A percentile compares a stretch with the other conserved stretches of the same genome.
phyloP scores from a whole-genome alignment of 2,797 vertebrate species.

The Cynopterus sphinx region DNA sequence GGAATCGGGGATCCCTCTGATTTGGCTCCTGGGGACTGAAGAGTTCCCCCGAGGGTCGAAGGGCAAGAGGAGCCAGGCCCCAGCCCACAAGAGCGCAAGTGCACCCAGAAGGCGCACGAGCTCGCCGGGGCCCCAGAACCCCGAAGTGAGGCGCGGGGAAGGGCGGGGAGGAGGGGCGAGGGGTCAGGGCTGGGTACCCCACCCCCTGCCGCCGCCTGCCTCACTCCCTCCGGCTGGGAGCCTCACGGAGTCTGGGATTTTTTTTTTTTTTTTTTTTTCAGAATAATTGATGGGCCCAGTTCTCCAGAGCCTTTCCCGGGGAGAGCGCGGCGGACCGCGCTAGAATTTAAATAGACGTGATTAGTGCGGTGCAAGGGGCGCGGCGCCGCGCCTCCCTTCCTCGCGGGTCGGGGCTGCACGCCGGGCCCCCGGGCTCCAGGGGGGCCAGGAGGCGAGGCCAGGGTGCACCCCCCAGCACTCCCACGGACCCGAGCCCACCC shows the following conservation, averaged over 20 bases:
- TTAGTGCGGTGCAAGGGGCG: conserved; percentile 78
- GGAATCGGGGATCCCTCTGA: neutral
- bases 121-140: neutral
- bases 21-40: neutral
- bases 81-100: neutral
- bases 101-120: neutral
- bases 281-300: conserved; percentile 82
- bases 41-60: neutral
- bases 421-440: neutral
- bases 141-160: neutral
- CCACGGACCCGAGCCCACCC: neutral
- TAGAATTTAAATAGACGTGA: conserved; percentile 83
- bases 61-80: neutral
- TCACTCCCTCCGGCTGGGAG: conserved; percentile 71
- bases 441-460: neutral
- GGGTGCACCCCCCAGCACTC: neutral
- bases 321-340: conserved; percentile 78
- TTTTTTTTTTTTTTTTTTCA: conserved; percentile 74
- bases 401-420: conserved; percentile 42
- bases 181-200: conserved; percentile 7
- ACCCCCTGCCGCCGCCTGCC: conserved; percentile 51
- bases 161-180: neutral
- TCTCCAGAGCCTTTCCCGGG: conserved; percentile 80
- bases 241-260: conserved; percentile 67
- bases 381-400: conserved; percentile 53